Conservation (phyloP, 2,888 invertebrate genomes). For the Pyralis farinalis region DNA sequence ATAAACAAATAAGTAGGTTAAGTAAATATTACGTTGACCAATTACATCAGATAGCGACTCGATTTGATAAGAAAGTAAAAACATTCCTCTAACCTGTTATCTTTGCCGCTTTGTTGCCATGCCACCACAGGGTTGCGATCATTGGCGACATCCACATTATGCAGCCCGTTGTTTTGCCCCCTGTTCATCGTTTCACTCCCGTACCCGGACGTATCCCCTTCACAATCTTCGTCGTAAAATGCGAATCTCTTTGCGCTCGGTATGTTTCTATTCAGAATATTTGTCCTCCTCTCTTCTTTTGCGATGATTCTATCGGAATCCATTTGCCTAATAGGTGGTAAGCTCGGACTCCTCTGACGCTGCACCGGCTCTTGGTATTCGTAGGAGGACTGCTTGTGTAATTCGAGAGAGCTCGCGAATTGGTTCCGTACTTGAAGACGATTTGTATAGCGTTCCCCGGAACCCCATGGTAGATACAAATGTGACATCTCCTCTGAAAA, state of each 20-base stretch:
- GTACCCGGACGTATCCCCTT: conserved; percentile 91
- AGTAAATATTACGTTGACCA: too few relatives aligned
- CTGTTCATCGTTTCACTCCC: conserved; percentile 86
- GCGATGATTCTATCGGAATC: conserved; percentile 46
- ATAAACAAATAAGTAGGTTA: too few relatives aligned
- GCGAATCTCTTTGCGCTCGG: conserved; percentile 68
- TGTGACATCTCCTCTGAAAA: conserved; percentile 90
- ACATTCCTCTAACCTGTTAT: conserved; percentile 45
- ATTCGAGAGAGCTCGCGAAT: conserved; percentile 71
- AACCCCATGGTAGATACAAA: conserved; percentile 89
- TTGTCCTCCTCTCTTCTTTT: conserved; percentile 55
- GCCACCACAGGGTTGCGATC: conserved; percentile 57
- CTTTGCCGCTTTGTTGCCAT: conserved; percentile 66
- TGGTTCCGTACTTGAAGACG: conserved; percentile 67
- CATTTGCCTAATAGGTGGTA: conserved; percentile 83
- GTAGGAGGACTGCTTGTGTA: conserved; percentile 64
- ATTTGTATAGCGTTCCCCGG: conserved; percentile 70
- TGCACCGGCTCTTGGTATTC: conserved; percentile 66
- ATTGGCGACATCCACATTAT: conserved; percentile 25
- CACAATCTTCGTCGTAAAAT: conserved; percentile 79
- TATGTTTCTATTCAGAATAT: conserved; percentile 55
- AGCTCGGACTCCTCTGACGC: conserved; percentile 83
- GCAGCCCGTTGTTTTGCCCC: conserved; percentile 27
- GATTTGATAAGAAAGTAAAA: conserved; percentile 7
- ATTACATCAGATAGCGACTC: too few relatives aligned